These are phyloP conservation scores for Nomia melanderi DNA, from an alignment of 1,140 invertebrate species.

Conservation along the genomic window DNA sequence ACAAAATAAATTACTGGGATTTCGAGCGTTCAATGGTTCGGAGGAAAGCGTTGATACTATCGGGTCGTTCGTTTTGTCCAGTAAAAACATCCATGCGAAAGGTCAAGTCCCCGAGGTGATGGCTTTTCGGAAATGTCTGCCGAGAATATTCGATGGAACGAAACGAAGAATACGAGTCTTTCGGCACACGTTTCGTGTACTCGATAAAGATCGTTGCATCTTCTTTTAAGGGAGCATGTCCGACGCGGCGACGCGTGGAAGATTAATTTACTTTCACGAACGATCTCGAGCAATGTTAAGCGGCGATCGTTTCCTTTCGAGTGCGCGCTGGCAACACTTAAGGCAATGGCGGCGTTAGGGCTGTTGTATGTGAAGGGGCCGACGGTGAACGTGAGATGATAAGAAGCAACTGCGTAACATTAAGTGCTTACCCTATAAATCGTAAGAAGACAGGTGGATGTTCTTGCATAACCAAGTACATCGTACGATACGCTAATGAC, in stretches of 20 bases:
- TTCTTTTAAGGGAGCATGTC: too few relatives aligned
- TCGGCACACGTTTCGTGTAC: constrained; percentile 35
- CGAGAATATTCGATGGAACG: not conserved
- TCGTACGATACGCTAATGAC: constrained; percentile 50
- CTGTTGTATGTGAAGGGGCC: constrained; percentile 17
- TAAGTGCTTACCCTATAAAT: constrained; percentile 79
- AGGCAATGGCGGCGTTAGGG: constrained; percentile 26
- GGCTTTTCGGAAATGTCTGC: not conserved
- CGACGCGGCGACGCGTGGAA: too few relatives aligned
- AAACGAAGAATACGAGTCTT: not conserved
- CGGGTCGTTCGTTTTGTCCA: too few relatives aligned
- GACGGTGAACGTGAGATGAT: constrained; percentile 51
- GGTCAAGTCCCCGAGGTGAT: not conserved
- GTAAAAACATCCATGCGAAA: not conserved
- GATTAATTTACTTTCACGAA: not conserved
- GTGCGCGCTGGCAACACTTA: constrained; percentile 4
- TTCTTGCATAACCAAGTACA: constrained; percentile 75
- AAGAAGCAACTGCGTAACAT: constrained; percentile 68
- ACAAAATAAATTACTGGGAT: too few relatives aligned
- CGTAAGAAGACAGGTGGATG: constrained; percentile 74
- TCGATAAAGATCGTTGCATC: constrained; percentile 40
- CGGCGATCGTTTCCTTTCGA: not conserved
- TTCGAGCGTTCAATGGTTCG: too few relatives aligned
- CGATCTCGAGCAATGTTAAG: constrained; percentile 6
- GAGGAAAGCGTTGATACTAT: too few relatives aligned